Base-by-base conservation (phyloP, 2,113 vertebrate species). In the Sialia sialis region DNA sequence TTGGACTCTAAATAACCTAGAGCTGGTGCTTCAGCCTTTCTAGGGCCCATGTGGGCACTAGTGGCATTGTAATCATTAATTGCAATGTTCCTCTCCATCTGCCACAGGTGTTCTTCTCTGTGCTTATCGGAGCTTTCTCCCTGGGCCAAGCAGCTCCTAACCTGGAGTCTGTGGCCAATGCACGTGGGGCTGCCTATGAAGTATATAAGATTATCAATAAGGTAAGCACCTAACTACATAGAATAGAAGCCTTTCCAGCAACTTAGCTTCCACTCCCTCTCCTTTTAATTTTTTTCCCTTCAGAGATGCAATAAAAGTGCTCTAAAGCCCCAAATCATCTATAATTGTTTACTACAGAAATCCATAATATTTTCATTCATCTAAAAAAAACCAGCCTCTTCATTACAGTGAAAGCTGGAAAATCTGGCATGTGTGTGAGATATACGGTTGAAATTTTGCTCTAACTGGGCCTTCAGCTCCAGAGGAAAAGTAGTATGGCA, bases 151-250 rank as follows among this genome's bases (percentile, higher is more conserved):
- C 96, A 11, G 96, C 97, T 84, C 98, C 98, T 84, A 98, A 98
- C 69, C 93, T 99, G 62, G 98, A 99, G 91, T 97, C 96, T 21
- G 62, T 99, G 62, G 95, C 98, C 72, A 98, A 97, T 10, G 98
- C 98, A 58, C 97, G 97, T 69, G 98, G 98, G 34, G 98, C 98
- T 91, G 98, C 98, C 60, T 98, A 97, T 75, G 97, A 98, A 93
- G 92, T 99, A 20, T 99, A 98, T 95, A 97, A 34, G 13, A 98
- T 98, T 49, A 98, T 99, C 38, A 98, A 97, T 80, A 97, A 97
- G 92, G 98, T 98, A 98, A 80, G 20, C 29, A 64, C 3, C 25
- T 41, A 54, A 41, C 7, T 34, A 21, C 5, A 9, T 25, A 48
- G 26, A 63, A 79, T 43, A 66, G 18, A 67, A 77, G 2, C 7